Evolutionary conservation across 2,113 vertebrate species (phyloP).

Genomic region (Calyptomena viridis): DNA sequence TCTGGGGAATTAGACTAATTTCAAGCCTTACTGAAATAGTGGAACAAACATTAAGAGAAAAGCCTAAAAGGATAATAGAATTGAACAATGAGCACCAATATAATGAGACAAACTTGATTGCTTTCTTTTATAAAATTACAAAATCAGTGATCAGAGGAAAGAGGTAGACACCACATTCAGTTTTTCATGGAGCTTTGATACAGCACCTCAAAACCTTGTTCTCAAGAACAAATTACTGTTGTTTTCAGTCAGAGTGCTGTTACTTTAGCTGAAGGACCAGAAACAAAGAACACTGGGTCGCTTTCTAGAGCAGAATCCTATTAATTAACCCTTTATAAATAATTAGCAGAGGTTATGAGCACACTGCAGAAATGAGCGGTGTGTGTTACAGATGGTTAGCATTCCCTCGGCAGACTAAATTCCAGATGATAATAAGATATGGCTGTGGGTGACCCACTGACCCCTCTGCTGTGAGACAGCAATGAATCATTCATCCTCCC

Average conservation of each 20-base stretch:
- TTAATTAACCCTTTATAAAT: slow-evolving; percentile 62
- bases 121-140: slow-evolving; percentile 48
- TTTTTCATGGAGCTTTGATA: background rate
- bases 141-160: slow-evolving; percentile 30
- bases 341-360: slow-evolving; percentile 40
- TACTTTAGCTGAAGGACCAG: slow-evolving; percentile 8
- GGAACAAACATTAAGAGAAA: slow-evolving; percentile 50
- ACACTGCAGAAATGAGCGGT: background rate
- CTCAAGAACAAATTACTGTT: background rate
- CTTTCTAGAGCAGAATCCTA: slow-evolving; percentile 6
- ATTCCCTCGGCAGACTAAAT: background rate
- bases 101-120: slow-evolving; percentile 43
- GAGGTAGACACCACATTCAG: background rate
- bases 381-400: slow-evolving; percentile 17
- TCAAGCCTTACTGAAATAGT: slow-evolving; percentile 52
- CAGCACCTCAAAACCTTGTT: background rate
- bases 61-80: slow-evolving; percentile 43
- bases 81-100: slow-evolving; percentile 21
- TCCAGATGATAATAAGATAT: slow-evolving; percentile 17
- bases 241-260: background rate
- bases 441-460: background rate
- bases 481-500: slow-evolving; percentile 8
- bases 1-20: slow-evolving; percentile 58
- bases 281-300: slow-evolving; percentile 38
- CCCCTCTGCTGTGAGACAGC: background rate